phyloP scores from a whole-genome alignment of 2,113 vertebrate genomes.

The Campylomormyrus tamandua region DNA sequence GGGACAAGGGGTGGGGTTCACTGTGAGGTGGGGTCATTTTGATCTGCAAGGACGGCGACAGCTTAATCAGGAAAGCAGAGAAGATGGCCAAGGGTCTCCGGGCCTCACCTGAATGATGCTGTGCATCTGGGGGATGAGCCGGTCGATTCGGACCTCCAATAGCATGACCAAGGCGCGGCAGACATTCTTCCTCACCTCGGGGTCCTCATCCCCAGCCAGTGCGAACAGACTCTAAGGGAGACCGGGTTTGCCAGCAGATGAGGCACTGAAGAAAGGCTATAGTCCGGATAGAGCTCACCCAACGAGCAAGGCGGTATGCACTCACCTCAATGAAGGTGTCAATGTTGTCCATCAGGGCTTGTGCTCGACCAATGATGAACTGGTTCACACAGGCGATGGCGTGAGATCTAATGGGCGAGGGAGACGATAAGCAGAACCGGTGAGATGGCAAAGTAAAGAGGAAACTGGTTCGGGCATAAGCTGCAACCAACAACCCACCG shows the following conservation, averaged over 20 bases:
- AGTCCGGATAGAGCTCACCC: neutral
- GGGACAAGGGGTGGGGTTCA: neutral
- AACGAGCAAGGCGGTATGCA: neutral
- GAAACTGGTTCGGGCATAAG: neutral
- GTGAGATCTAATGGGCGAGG: constrained; percentile 65
- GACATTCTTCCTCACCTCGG: constrained; percentile 87
- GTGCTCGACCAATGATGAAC: constrained; percentile 89
- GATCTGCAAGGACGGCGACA: neutral
- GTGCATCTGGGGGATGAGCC: constrained; percentile 94
- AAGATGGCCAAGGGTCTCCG: neutral
- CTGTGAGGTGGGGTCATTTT: neutral
- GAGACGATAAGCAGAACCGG: neutral
- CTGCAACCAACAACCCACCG: constrained; percentile 52
- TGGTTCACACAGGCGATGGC: constrained; percentile 93
- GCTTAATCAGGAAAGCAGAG: neutral
- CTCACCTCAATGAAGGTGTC: constrained; percentile 83
- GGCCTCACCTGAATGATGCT: constrained; percentile 84
- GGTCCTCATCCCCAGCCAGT: constrained; percentile 82
- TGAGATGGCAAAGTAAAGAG: neutral
- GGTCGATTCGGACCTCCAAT: constrained; percentile 85
- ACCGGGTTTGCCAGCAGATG: neutral
- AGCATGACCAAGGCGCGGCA: constrained; percentile 89
- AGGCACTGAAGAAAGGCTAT: neutral
- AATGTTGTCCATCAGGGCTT: constrained; percentile 93
- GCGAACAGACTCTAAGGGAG: constrained; percentile 77